Evolutionary conservation across 2,113 vertebrate species (phyloP).

Genomic region (Chauna torquata): DNA sequence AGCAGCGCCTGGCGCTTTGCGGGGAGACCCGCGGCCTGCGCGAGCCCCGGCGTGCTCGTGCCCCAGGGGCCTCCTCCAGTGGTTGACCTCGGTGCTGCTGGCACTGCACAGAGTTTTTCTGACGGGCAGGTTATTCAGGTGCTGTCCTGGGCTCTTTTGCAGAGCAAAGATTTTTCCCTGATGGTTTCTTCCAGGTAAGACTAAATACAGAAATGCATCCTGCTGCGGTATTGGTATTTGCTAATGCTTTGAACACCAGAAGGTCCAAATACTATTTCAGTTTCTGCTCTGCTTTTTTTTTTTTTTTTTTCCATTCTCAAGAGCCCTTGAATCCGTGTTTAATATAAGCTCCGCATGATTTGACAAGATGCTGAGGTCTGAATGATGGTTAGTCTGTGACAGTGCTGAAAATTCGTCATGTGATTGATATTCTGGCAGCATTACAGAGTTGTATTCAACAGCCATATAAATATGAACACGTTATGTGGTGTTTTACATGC

Average conservation of each 20-base stretch:
- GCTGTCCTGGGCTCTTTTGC: neutral
- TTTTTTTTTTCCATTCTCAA: neutral
- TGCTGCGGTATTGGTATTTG: neutral
- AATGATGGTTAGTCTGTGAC: neutral
- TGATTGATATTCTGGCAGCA: neutral
- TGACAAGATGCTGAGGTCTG: neutral
- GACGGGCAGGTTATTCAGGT: neutral
- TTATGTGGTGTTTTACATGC: neutral
- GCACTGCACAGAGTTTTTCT: neutral
- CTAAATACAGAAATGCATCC: neutral
- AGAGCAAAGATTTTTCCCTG: neutral
- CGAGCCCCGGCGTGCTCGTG: neutral
- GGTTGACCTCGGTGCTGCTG: neutral
- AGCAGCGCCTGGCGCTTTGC: fast-evolving
- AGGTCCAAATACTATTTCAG: neutral
- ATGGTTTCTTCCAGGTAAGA: neutral
- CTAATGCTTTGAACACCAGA: neutral
- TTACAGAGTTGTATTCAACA: neutral
- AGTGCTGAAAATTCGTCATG: neutral
- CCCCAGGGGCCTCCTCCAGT: neutral
- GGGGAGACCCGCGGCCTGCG: fast-evolving
- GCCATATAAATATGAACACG: neutral
- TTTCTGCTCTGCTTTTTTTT: neutral
- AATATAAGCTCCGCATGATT: neutral
- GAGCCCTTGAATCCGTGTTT: neutral